Evolutionary conservation across 2,797 vertebrate species (phyloP).

Genomic region (Dendrocincla fuliginosa): DNA sequence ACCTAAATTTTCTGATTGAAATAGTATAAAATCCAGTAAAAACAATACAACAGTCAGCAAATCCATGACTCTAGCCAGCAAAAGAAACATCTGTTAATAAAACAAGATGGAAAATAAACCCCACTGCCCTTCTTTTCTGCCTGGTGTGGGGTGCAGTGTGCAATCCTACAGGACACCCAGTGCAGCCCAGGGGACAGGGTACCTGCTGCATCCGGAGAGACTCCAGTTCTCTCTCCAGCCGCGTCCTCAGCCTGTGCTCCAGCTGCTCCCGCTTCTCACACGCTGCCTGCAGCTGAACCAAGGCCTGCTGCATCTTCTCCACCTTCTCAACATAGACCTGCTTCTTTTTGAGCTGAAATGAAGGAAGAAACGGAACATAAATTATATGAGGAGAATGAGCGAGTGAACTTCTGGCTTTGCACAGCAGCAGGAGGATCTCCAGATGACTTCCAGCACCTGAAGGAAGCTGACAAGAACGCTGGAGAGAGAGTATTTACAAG

Average conservation of each 20-base stretch:
- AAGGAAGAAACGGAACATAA: neutral
- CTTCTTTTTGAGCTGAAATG: slow-evolving; percentile 92
- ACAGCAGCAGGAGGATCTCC: neutral
- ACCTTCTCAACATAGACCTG: slow-evolving; percentile 98
- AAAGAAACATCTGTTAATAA: neutral
- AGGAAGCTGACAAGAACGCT: neutral
- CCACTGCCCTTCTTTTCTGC: neutral
- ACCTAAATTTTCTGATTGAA: neutral
- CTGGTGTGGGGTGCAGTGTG: too few species aligned
- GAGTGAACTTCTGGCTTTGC: neutral
- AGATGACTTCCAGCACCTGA: neutral
- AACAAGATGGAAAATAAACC: rapidly evolving
- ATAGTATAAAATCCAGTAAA: neutral
- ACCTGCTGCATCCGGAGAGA: slow-evolving; percentile 97
- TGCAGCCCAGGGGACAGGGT: neutral
- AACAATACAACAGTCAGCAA: neutral
- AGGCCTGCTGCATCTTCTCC: slow-evolving; percentile 96
- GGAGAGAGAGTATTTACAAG: neutral
- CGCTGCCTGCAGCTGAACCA: slow-evolving; percentile 94
- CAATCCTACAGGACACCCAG: neutral
- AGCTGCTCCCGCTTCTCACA: slow-evolving; percentile 98
- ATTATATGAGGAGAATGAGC: neutral
- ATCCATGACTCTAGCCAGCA: neutral
- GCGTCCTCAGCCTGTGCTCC: slow-evolving; percentile 90
- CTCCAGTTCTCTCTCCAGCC: slow-evolving; percentile 94